These are phyloP conservation scores for Chiloscyllium plagiosum DNA, from an alignment of 2,113 vertebrate genomes.

Conservation along the genomic window DNA sequence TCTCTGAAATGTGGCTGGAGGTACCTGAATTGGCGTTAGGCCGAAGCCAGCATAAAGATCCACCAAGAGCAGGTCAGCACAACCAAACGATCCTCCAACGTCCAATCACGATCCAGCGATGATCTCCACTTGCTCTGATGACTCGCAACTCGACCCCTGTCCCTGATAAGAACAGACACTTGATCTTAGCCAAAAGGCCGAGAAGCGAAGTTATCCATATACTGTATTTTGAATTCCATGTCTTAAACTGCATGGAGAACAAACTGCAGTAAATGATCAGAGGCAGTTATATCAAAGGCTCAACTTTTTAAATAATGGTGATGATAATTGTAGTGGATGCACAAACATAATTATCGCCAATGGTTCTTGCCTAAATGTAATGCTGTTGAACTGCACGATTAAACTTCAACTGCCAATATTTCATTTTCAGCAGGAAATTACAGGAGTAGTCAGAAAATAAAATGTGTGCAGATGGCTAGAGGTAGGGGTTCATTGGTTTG, in stretches of 20 bases:
- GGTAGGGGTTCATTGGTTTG: neutral
- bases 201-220: neutral
- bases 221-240: neutral
- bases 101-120: no score
- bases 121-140: no score
- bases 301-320: conserved; percentile 11
- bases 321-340: conserved; percentile 26
- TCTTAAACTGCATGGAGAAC: neutral
- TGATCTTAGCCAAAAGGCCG: no score
- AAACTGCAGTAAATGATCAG: neutral
- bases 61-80: no score
- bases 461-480: conserved; percentile 27
- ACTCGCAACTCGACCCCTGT: no score
- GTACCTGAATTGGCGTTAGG: no score
- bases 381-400: conserved; percentile 18
- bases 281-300: neutral
- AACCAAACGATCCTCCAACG: no score
- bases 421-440: conserved; percentile 30
- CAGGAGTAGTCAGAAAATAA: conserved; percentile 16
- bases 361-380: conserved; percentile 6
- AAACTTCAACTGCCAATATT: neutral
- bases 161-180: no score
- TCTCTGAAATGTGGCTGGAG: no score
- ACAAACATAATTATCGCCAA: neutral
- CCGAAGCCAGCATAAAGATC: no score